phyloP scores from a whole-genome alignment of 2,888 invertebrate species.

The Amphipoea oculea region DNA sequence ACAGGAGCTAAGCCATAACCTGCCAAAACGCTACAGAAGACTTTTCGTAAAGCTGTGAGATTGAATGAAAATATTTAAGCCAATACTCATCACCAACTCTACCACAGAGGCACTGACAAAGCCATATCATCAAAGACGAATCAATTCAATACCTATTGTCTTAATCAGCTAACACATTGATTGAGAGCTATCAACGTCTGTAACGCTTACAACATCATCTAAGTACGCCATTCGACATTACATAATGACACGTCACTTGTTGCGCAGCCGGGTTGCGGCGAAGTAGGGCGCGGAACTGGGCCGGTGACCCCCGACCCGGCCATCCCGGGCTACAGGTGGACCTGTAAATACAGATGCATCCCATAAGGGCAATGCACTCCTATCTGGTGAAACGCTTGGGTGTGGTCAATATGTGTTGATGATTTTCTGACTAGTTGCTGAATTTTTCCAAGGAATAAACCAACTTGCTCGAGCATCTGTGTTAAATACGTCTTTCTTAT shows the following conservation, averaged over 20 bases:
- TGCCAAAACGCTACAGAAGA: neutral
- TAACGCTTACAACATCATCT: conserved; percentile 37
- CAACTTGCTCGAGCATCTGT: neutral
- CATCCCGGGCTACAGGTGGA: conserved; percentile 69
- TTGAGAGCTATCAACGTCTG: conserved; percentile 11
- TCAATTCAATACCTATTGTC: conserved; percentile 11
- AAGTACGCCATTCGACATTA: conserved; percentile 54
- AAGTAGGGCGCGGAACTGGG: conserved; percentile 79
- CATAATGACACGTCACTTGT: conserved; percentile 75
- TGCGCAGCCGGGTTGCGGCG: conserved; percentile 67
- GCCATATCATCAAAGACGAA: conserved; percentile 4
- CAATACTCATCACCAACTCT: neutral
- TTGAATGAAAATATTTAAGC: neutral
- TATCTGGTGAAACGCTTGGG: conserved; percentile 35
- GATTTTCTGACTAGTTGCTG: neutral
- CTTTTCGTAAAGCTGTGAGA: neutral
- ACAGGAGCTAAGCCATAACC: neutral
- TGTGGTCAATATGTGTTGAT: conserved; percentile 31
- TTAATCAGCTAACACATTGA: conserved; percentile 35
- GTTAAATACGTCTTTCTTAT: neutral
- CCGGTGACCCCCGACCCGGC: conserved; percentile 75
- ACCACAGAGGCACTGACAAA: neutral
- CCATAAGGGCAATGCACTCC: conserved; percentile 43
- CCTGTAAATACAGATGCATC: conserved; percentile 61
- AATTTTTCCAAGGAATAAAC: neutral